These are phyloP conservation scores for Sarcophaga subvicina DNA, from an alignment of 2,888 invertebrate genomes.

Conservation along the genomic window DNA sequence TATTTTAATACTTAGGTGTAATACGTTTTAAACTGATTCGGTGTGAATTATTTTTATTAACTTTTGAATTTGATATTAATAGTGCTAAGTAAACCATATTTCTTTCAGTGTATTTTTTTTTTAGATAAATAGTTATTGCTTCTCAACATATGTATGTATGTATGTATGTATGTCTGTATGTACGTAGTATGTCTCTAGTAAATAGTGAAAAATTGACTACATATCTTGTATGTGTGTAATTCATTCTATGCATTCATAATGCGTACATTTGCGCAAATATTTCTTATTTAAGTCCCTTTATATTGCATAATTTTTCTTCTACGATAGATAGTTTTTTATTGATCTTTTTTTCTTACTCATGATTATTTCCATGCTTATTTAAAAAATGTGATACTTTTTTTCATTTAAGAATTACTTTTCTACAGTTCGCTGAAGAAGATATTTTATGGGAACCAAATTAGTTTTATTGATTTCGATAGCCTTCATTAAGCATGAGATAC, in stretches of 20 bases:
- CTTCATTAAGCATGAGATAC: neutral
- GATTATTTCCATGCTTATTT: too few relatives aligned
- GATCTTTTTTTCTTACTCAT: too few relatives aligned
- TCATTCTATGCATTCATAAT: neutral
- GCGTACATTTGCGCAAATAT: conserved; percentile 13
- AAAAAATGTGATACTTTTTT: too few relatives aligned
- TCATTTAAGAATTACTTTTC: conserved; percentile 40
- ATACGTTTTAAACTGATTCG: too few relatives aligned
- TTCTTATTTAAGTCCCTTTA: conserved; percentile 1
- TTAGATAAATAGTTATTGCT: neutral
- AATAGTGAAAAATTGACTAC: neutral
- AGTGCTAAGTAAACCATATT: too few relatives aligned
- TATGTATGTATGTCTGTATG: too few relatives aligned
- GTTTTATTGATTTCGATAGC: conserved; percentile 44
- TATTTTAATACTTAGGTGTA: too few relatives aligned
- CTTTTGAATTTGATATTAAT: too few relatives aligned
- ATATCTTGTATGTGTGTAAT: too few relatives aligned
- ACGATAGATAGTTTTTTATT: too few relatives aligned
- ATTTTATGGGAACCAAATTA: conserved; percentile 53
- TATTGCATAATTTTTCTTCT: too few relatives aligned
- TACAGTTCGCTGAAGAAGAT: conserved; percentile 44
- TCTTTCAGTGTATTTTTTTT: neutral
- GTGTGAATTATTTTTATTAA: too few relatives aligned
- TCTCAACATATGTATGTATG: neutral
- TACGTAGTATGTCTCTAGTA: neutral